These are phyloP conservation scores for Aulostomus chinensis DNA, from an alignment of 2,797 vertebrate genomes.

Conservation along the genomic window DNA sequence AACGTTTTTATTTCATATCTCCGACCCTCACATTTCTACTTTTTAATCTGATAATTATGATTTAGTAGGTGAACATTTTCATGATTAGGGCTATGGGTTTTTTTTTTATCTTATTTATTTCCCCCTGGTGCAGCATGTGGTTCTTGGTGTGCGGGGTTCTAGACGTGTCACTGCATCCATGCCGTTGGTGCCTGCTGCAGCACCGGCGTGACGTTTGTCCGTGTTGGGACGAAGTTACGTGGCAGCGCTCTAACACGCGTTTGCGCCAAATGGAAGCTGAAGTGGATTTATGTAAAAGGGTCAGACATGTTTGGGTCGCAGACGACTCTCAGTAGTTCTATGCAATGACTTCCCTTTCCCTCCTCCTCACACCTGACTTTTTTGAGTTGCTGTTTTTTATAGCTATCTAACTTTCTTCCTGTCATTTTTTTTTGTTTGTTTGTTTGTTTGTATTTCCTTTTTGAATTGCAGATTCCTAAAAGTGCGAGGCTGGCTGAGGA, in stretches of 20 bases:
- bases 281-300: neutral
- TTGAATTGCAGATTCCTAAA: conserved; percentile 95
- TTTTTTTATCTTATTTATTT: too few relatives aligned
- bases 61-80: too few relatives aligned
- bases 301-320: neutral
- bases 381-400: conserved; percentile 29
- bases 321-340: neutral
- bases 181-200: conserved; percentile 36
- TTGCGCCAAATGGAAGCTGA: conserved; percentile 8
- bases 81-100: too few relatives aligned
- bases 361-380: conserved; percentile 32
- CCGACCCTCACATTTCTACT: too few relatives aligned
- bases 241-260: conserved; percentile 18
- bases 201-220: conserved; percentile 17
- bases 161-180: too few relatives aligned
- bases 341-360: conserved; percentile 8
- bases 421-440: conserved; percentile 36
- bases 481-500: conserved; percentile 84
- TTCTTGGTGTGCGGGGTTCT: conserved; percentile 1
- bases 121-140: too few relatives aligned
- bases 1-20: too few relatives aligned
- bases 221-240: conserved; percentile 25
- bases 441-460: conserved; percentile 72
- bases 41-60: too few relatives aligned
- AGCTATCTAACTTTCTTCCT: conserved; percentile 53